Conservation (phyloP, 35 echinoderm and acorn worm species). For the Apostichopus japonicus region DNA sequence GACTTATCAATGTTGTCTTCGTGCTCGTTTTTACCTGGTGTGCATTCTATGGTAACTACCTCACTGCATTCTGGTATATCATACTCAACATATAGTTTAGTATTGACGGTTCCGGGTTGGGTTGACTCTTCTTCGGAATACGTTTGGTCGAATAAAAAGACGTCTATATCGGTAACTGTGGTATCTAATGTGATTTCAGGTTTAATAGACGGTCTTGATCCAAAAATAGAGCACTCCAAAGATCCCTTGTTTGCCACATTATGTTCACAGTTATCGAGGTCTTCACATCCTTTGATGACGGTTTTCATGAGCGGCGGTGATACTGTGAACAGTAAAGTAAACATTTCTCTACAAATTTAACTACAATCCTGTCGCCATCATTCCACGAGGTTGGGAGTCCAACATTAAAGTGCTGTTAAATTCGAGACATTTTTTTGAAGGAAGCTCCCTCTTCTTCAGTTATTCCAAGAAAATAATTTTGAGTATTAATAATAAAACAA, state of each 20-base stretch:
- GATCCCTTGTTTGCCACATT: neutral
- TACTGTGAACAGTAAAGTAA: neutral
- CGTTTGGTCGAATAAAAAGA: neutral
- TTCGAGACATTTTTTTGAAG: no score
- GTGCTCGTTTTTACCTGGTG: neutral
- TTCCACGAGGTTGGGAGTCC: no score
- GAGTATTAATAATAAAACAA: no score
- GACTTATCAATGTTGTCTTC: neutral
- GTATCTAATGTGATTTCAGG: neutral
- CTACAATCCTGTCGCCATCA: no score
- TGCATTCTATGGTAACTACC: neutral
- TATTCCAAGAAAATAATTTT: no score
- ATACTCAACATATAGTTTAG: neutral
- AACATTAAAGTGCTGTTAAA: no score
- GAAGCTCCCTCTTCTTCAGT: no score
- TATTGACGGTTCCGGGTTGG: neutral
- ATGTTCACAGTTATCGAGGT: no score
- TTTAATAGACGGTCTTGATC: constrained; percentile 6
- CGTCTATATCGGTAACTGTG: neutral
- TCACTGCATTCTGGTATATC: neutral
- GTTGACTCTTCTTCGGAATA: neutral
- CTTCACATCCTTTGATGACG: neutral
- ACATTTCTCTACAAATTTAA: no score
- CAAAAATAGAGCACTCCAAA: neutral
- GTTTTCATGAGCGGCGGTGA: neutral